Evolutionary conservation across 1,140 invertebrate species (phyloP).

Genomic region (Neotoxoptera formosana): DNA sequence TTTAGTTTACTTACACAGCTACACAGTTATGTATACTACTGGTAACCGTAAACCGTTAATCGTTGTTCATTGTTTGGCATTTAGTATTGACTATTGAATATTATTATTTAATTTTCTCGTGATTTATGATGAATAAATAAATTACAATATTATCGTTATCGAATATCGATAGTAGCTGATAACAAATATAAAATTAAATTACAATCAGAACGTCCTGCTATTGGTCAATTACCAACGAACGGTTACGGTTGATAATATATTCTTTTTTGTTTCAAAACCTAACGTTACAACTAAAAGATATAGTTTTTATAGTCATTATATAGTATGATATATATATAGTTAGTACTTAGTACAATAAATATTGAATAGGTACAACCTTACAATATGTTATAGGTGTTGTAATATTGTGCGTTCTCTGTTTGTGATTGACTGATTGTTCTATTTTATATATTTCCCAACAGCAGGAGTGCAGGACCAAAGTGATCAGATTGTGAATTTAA

Average conservation of each 20-base stretch:
- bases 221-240: neutral
- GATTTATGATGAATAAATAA: neutral
- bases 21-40: neutral
- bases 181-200: constrained; percentile 10
- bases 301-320: too few species aligned
- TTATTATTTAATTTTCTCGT: neutral
- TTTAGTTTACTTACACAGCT: neutral
- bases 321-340: too few species aligned
- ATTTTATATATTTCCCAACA: neutral
- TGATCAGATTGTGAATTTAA: neutral
- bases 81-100: neutral
- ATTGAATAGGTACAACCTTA: neutral
- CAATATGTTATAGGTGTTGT: neutral
- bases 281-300: neutral
- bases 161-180: constrained; percentile 2
- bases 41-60: neutral
- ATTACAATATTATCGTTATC: neutral
- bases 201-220: neutral
- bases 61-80: neutral
- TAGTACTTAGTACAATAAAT: too few species aligned
- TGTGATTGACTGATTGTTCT: neutral
- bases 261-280: constrained; percentile 45
- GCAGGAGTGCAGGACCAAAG: neutral
- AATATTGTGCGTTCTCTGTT: neutral
- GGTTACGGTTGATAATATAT: neutral